Evolutionary conservation across 2,797 vertebrate genomes (phyloP).

Genomic region (Notolabrus celidotus): DNA sequence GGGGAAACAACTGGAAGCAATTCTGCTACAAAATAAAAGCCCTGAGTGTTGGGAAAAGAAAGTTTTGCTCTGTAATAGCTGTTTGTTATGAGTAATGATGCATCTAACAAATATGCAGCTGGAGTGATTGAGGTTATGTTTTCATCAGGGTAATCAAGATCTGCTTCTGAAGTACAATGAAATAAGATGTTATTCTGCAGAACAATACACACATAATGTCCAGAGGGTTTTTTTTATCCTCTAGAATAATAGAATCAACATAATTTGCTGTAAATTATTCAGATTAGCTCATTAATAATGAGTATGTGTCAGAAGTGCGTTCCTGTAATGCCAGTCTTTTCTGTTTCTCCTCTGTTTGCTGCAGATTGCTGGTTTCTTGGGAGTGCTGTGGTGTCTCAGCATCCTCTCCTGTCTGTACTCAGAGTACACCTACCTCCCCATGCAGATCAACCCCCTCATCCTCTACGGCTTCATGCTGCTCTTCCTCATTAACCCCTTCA

Average conservation of each 20-base stretch:
- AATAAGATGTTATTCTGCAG: constrained; percentile 5
- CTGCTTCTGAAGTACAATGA: constrained; percentile 21
- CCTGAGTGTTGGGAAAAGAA: neutral
- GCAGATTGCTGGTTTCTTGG: constrained; percentile 97
- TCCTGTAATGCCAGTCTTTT: constrained; percentile 13
- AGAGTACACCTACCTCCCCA: constrained; percentile 88
- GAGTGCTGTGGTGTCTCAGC: constrained; percentile 96
- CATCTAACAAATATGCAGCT: neutral
- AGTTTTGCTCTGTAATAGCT: neutral
- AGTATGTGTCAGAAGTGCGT: constrained; percentile 29
- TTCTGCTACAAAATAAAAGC: neutral
- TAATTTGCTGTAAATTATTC: constrained; percentile 23
- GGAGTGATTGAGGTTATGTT: constrained; percentile 18
- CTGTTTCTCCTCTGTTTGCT: constrained; percentile 40
- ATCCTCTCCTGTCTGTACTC: constrained; percentile 96
- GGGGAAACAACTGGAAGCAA: neutral
- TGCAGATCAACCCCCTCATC: constrained; percentile 95
- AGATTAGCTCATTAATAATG: constrained; percentile 5
- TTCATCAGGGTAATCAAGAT: constrained; percentile 16
- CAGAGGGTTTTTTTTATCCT: constrained; percentile 19
- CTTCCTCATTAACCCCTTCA: constrained; percentile 98
- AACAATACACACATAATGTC: constrained; percentile 2
- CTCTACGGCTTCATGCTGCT: constrained; percentile 97
- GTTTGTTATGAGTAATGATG: neutral
- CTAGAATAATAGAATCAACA: constrained; percentile 20